Evolutionary conservation across 2,797 vertebrate genomes (phyloP), one percentile per base, ranked within the genome.

Genomic region (Sebastolobus alascanus): DNA sequence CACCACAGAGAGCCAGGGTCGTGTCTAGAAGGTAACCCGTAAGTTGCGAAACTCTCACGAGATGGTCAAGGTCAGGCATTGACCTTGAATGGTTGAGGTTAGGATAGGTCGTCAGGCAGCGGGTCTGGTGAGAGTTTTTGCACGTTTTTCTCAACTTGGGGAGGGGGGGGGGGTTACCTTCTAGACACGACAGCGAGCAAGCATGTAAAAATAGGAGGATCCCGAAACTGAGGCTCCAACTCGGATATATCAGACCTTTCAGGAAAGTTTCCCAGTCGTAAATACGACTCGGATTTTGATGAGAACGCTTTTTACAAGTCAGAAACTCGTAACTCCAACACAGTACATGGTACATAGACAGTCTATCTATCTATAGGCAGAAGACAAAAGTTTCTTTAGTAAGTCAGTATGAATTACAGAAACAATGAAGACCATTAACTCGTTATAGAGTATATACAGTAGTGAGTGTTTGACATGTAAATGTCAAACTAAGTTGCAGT

Each of bases 401-500:
- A 27, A 27, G 12, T 20, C 25, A 31, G 25, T 25, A 3, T 3
- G 20, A 60, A 33, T 46, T 54, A 77, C 31, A 63, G 33, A 38
- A 3, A 29, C 29, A n/a, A 38, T 13, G 14, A 60, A 72, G 29
- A 27, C 22, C 6, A 25, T 60, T 60, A 13, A 50, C 38, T 25
- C 29, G 46, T 64, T n/a, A 78, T 11, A 61, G 35, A 27, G 29
- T 6, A 14, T 6, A 58, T 3, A 25, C 12, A 9, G 22, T 4
- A 4, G 18, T 18, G 12, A 29, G 22, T 20, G 37, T 50, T 70
- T 65, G 13, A 70, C 56, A 60, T 33, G 18, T 25, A 12, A 59
- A 67, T 61, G 43, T 54, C 54, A 75, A 67, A 61, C 8, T 54
- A 54, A 61, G 33, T 66, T 54, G 11, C 22, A 38, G 33, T 7